Conservation (phyloP, 2,888 invertebrate genomes). For the Pediacus dermestoides region DNA sequence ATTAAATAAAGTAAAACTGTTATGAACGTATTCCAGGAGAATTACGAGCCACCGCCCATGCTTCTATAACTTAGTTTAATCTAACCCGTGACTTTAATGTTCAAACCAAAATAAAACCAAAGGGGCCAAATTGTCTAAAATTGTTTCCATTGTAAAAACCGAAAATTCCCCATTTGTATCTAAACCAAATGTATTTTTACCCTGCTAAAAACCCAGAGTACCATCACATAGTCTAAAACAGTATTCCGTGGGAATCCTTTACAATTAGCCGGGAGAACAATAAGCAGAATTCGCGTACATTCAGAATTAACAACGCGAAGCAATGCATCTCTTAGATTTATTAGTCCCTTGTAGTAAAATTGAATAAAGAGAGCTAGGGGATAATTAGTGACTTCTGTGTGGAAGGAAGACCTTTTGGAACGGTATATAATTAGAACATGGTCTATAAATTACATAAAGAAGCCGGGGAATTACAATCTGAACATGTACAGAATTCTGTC, state of each 20-base stretch:
- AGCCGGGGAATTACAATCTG: slow-evolving; percentile 39
- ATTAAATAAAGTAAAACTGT: too few species aligned
- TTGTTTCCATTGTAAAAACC: too few species aligned
- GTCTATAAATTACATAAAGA: slow-evolving; percentile 43
- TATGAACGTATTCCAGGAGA: too few species aligned
- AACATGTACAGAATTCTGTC: slow-evolving; percentile 40
- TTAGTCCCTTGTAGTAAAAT: slow-evolving; percentile 34
- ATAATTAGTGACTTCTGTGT: slow-evolving; percentile 42
- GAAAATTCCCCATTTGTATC: too few species aligned
- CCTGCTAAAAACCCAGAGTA: too few species aligned
- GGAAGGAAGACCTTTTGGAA: slow-evolving; percentile 35
- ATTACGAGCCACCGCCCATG: too few species aligned
- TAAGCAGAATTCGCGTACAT: slow-evolving; percentile 16
- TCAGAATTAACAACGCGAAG: slow-evolving; percentile 25
- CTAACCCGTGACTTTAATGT: too few species aligned
- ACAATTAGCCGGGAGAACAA: slow-evolving; percentile 12
- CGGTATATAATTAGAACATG: slow-evolving; percentile 44
- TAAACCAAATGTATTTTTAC: too few species aligned
- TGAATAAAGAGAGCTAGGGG: slow-evolving; percentile 41
- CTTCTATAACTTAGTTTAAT: too few species aligned
- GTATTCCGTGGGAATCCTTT: slow-evolving; percentile 5
- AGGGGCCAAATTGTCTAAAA: too few species aligned
- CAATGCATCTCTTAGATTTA: slow-evolving; percentile 30
- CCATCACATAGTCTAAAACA: too few species aligned
- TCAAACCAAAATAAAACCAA: too few species aligned